These are phyloP conservation scores for Ornithorhynchus anatinus DNA, from an alignment of 2,113 vertebrate genomes.

Conservation along the genomic window DNA sequence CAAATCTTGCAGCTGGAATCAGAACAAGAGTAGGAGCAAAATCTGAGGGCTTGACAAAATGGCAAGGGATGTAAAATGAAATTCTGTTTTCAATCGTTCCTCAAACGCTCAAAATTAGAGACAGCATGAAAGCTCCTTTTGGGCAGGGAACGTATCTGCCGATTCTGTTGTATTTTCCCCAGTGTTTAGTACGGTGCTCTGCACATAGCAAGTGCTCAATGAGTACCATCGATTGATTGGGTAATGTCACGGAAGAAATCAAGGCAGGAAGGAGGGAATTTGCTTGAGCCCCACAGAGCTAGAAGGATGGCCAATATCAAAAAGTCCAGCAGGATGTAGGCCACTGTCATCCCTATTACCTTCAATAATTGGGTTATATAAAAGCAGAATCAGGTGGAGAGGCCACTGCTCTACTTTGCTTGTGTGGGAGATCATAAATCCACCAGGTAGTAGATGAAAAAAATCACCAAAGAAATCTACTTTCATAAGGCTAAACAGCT, in stretches of 20 bases:
- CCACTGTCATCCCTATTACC: too few relatives aligned
- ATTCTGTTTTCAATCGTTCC: too few relatives aligned
- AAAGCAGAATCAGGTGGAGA: background rate
- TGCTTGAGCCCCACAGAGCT: conserved; percentile 11
- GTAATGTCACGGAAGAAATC: background rate
- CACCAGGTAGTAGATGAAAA: background rate
- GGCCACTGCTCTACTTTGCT: background rate
- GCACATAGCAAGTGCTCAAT: too few relatives aligned
- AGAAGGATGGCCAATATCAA: background rate
- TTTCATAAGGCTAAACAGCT: background rate
- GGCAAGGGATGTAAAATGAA: too few relatives aligned
- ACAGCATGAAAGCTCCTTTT: too few relatives aligned
- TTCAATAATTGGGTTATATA: background rate
- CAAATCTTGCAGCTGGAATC: background rate
- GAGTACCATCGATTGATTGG: background rate
- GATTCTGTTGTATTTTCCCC: too few relatives aligned
- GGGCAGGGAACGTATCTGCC: too few relatives aligned
- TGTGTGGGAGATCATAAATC: background rate
- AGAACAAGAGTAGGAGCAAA: conserved; percentile 12
- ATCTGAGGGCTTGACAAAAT: background rate
- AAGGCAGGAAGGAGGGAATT: conserved; percentile 1
- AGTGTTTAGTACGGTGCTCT: too few relatives aligned
- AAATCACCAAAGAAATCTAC: background rate
- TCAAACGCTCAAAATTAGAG: too few relatives aligned
- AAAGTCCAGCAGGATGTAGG: conserved; percentile 35